A percentile compares a stretch with the other conserved stretches of the same genome.
phyloP scores from a whole-genome alignment of 2,797 vertebrate species.

The Tragopan temminckii region DNA sequence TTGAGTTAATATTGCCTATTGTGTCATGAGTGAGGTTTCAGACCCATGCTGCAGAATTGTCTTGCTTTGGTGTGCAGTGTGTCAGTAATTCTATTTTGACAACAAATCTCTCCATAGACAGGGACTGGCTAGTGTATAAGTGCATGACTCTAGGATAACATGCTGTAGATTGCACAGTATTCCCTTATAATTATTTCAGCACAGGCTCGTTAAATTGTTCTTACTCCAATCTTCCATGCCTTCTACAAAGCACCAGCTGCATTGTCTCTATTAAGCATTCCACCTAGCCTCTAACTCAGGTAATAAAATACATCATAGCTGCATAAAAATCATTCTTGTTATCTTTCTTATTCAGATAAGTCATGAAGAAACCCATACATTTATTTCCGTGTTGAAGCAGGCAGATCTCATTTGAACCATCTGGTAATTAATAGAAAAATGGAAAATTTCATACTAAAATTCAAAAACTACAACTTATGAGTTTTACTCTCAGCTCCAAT shows the following conservation, averaged over 20 bases:
- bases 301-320: background rate
- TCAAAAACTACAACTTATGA: background rate
- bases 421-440: background rate
- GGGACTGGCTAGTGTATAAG: background rate
- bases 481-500: background rate
- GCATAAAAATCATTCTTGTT: background rate
- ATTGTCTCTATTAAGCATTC: background rate
- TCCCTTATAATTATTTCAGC: constrained; percentile 16
- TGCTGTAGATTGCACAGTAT: background rate
- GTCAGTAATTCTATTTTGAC: background rate
- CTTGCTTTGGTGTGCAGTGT: background rate
- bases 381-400: background rate
- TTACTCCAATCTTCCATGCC: background rate
- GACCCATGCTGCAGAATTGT: background rate
- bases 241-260: background rate
- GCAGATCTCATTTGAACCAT: background rate
- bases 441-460: background rate
- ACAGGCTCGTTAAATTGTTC: background rate
- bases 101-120: constrained; percentile 15
- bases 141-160: background rate
- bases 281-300: background rate
- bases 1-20: background rate
- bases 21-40: background rate
- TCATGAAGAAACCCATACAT: background rate
- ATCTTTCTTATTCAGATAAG: background rate